Evolutionary conservation across 1,140 invertebrate species (phyloP), one percentile per base, ranked within the genome.

Genomic region (Aphaenogaster ashmeadi): DNA sequence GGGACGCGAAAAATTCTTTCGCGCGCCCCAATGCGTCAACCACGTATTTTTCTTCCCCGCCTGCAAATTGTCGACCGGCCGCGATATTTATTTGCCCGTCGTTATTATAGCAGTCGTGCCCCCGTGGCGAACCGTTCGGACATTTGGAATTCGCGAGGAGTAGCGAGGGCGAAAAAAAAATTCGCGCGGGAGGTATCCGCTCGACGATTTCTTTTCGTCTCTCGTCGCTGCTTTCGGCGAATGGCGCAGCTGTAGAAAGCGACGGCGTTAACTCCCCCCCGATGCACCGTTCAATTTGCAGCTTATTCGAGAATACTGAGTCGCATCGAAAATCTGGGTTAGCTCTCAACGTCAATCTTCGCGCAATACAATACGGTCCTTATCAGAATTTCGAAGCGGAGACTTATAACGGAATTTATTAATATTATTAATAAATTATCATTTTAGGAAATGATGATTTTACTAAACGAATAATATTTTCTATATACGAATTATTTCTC

Each of bases 261-360:
- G 60, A 13, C 27, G 33, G 11, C 27, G 60, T 79, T 66, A 66
- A 64, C 27, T 52, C 27, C 27, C 27, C 44, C n/a, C 60, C 13
- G 47, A 67, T 67, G 47, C 47, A 69, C 18, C 47, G 38, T 81
- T 44, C 47, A 71, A 81, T 56, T 71, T 54, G 50, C 78, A 47
- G 78, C n/a, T 78, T 47, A 78, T 78, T 62, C 64, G 62, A 52
- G 47, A 77, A 60, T 77, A 66, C 27, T 47, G 44, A 52, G 33
- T 67, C 44, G 33, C 44, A 80, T 67, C 33, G 77, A 67, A 67
- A 67, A 80, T 80, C 77, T 80, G 44, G 60, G 44, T 80, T 80
- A 80, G 36, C 33, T 44, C 33, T 52, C 36, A 27, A 79, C 18
- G 41, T 47, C 41, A 36, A 80, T 67, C 47, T 80, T 67, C 47